Percentiles rank a stretch among this genome's conserved stretches.
Conservation (phyloP, 2,113 vertebrate species). For the Heterotilapia buettikoferi region DNA sequence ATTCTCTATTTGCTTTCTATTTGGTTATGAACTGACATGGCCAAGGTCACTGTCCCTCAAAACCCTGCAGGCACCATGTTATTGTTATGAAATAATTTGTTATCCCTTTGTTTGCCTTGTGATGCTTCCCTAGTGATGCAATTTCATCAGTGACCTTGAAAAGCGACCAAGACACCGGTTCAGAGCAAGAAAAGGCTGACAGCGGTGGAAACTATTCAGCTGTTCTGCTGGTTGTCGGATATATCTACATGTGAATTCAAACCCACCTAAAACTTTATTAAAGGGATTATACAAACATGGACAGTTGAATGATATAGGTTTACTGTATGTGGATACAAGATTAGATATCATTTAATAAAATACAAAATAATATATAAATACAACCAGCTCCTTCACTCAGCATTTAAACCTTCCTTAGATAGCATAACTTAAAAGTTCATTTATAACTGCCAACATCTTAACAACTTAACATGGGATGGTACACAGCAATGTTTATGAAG, state of each 20-base stretch:
- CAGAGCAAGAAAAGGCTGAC: not conserved
- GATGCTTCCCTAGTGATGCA: not conserved
- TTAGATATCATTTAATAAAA: not conserved
- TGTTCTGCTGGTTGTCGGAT: not conserved
- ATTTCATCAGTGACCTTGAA: conserved; percentile 39
- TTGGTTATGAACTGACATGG: not conserved
- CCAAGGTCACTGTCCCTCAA: not conserved
- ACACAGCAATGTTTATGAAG: conserved; percentile 22
- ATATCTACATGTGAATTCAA: not conserved
- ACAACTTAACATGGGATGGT: not conserved
- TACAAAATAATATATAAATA: not conserved
- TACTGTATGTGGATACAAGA: not conserved
- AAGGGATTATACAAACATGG: not conserved
- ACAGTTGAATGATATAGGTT: not conserved
- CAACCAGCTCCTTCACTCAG: not conserved
- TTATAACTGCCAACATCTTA: conserved; percentile 2
- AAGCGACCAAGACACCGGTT: not conserved
- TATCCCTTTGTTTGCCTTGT: not conserved
- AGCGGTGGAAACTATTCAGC: not conserved
- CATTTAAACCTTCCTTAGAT: not conserved
- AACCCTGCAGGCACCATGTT: not conserved
- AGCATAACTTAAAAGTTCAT: not conserved
- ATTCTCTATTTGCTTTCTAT: not conserved
- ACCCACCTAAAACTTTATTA: not conserved
- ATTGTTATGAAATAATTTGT: not conserved